Base-by-base conservation (phyloP, 2,113 vertebrate species). In the Porphyrio hochstetteri region DNA sequence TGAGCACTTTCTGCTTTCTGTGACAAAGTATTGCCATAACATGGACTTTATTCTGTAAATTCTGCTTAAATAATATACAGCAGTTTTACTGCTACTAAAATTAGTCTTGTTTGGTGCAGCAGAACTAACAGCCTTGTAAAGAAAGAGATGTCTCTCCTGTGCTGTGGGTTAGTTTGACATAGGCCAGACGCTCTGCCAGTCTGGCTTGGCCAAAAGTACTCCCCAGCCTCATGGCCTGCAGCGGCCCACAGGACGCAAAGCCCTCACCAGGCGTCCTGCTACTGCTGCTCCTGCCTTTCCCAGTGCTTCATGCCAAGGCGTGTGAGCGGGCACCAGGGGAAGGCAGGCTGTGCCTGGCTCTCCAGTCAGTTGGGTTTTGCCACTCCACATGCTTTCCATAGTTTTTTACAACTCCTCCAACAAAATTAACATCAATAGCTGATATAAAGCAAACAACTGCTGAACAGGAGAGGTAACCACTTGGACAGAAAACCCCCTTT, bases 241-340 rank as follows among this genome's bases (percentile, higher is more conserved):
- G 50, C 40, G 2, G 0, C 11, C 35, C 0, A 7, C 77, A 55
- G 70, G 52, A 78, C 48, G 60, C 36, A 15, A 25, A 82, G 53
- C 16, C 8, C 38, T 77, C 0, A 0, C 20, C 7, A 8, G 33
- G 23, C 16, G 7, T 85, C 56, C 52, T 57, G 68, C 35, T 50
- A 0, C 27, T 35, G 72, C 72, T 64, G 69, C 64, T 68, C 48
- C 77, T 91, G 81, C 72, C 38, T 69, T 4, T 16, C 16, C 2
- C 8, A 10, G 48, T 16, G 19, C 56, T 50, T 33, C 31, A 16
- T 24, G 4, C 16, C 1, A 19, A 23, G n/a, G 9, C 0, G 0
- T 11, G 0, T 9, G 35, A 33, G 18, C 24, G 0, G 10, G 65
- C 42, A 31, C n/a, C 12, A 38, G 67, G 36, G 23, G 52, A 53